Percentiles rank a stretch among this genome's conserved stretches.
These are phyloP conservation scores for Zaprionus obscuricornis DNA, from an alignment of 2,888 invertebrate genomes.

Conservation along the genomic window DNA sequence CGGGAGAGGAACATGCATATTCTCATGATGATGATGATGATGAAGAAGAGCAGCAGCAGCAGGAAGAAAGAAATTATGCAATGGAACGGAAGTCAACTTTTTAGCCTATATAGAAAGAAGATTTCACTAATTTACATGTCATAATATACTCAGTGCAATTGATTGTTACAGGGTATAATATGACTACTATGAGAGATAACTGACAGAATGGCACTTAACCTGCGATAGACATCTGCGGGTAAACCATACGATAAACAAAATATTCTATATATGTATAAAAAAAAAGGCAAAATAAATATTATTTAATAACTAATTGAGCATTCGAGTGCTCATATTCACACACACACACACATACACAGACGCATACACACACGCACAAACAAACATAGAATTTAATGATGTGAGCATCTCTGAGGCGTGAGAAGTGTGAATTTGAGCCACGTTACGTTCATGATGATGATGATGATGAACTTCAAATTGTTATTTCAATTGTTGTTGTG, in stretches of 20 bases:
- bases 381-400: constrained; percentile 65
- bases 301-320: constrained; percentile 75
- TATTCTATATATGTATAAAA: constrained; percentile 13
- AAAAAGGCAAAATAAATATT: constrained; percentile 48
- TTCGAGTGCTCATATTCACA: constrained; percentile 29
- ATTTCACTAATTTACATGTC: too few species aligned
- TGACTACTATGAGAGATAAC: constrained; percentile 34
- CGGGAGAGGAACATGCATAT: too few species aligned
- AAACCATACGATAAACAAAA: constrained; percentile 17
- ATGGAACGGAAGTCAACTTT: too few species aligned
- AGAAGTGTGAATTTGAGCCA: constrained; percentile 69
- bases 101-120: too few species aligned
- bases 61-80: too few species aligned
- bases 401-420: constrained; percentile 48
- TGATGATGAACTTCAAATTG: constrained; percentile 66
- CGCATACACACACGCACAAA: constrained; percentile 1
- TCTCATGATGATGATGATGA: too few species aligned
- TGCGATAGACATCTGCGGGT: constrained; percentile 43
- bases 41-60: too few species aligned
- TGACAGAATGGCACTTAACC: constrained; percentile 66
- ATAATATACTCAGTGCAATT: too few species aligned
- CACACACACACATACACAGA: not conserved
- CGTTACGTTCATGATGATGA: constrained; percentile 47
- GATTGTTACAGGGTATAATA: constrained; percentile 43
- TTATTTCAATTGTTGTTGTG: constrained; percentile 10